phyloP scores from a whole-genome alignment of 2,888 invertebrate genomes.

The Homarus gammarus region DNA sequence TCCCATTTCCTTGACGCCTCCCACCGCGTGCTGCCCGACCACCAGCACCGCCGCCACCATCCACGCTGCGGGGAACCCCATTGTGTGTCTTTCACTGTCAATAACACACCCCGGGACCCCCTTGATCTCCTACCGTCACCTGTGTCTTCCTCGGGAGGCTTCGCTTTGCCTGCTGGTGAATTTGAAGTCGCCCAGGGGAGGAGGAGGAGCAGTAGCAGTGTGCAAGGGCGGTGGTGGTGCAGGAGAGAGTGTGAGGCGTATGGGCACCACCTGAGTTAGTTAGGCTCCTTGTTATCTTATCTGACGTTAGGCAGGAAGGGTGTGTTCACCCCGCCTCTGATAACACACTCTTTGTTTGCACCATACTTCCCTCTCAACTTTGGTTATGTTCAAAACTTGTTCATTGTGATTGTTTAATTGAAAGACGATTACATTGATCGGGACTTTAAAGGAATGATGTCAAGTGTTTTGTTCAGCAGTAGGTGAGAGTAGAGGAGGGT shows the following conservation, averaged over 20 bases:
- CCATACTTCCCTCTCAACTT: too few relatives aligned
- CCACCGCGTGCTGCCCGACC: not conserved
- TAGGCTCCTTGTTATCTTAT: not conserved
- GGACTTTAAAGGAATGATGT: too few relatives aligned
- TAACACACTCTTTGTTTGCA: not conserved
- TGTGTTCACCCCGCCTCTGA: not conserved
- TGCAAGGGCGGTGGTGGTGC: not conserved
- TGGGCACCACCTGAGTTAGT: not conserved
- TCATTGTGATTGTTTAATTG: too few relatives aligned
- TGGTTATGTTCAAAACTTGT: too few relatives aligned
- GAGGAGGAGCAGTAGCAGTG: not conserved
- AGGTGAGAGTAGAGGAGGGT: too few relatives aligned
- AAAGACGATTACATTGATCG: too few relatives aligned
- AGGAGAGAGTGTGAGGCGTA: not conserved
- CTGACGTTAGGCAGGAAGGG: not conserved
- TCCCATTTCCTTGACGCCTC: conserved; percentile 16
- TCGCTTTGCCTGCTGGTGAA: not conserved
- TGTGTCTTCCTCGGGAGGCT: not conserved
- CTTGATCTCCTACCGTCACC: not conserved
- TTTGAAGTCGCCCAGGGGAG: not conserved
- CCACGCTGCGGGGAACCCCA: not conserved
- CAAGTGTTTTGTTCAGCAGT: too few relatives aligned
- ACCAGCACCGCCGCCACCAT: not conserved
- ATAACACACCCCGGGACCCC: not conserved
- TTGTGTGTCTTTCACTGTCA: not conserved